Conservation (phyloP, 2,888 invertebrate species). For the Thera britannica region DNA sequence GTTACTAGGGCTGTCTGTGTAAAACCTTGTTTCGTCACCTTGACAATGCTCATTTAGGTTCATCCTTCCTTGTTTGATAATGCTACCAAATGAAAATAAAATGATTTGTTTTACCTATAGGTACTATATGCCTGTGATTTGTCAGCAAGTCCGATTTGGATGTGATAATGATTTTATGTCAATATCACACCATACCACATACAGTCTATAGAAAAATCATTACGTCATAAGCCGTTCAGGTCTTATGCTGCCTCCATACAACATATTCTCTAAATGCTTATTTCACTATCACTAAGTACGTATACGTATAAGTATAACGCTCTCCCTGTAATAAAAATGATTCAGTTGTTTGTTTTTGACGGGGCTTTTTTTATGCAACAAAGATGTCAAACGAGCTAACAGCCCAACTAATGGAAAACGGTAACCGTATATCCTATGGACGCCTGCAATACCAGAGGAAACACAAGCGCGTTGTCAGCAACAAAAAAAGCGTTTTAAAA, state of each 20-base stretch:
- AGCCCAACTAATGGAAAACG: too few species aligned
- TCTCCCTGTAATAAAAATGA: too few species aligned
- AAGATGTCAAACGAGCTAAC: too few species aligned
- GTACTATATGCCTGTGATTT: slow-evolving; percentile 10
- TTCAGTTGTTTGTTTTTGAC: too few species aligned
- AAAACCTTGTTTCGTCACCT: slow-evolving; percentile 23
- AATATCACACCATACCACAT: slow-evolving; percentile 11
- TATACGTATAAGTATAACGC: too few species aligned
- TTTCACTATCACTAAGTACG: too few species aligned
- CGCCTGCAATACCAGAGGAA: too few species aligned
- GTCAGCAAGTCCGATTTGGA: slow-evolving; percentile 20
- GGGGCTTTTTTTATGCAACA: too few species aligned
- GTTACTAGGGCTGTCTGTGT: slow-evolving; percentile 7
- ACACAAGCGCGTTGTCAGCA: too few species aligned
- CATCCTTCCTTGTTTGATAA: slow-evolving; percentile 27
- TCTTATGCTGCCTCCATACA: neutral
- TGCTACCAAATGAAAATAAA: slow-evolving; percentile 14
- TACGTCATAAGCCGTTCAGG: neutral
- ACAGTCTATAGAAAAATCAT: neutral
- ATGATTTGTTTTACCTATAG: slow-evolving; percentile 14
- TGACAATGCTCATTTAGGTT: slow-evolving; percentile 19
- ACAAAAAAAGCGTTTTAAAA: too few species aligned
- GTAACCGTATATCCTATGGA: too few species aligned
- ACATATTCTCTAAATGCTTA: too few species aligned
- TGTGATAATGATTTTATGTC: slow-evolving; percentile 19